Base-by-base conservation (phyloP, 2,888 invertebrate genomes). In the Drosophila ustulata region DNA sequence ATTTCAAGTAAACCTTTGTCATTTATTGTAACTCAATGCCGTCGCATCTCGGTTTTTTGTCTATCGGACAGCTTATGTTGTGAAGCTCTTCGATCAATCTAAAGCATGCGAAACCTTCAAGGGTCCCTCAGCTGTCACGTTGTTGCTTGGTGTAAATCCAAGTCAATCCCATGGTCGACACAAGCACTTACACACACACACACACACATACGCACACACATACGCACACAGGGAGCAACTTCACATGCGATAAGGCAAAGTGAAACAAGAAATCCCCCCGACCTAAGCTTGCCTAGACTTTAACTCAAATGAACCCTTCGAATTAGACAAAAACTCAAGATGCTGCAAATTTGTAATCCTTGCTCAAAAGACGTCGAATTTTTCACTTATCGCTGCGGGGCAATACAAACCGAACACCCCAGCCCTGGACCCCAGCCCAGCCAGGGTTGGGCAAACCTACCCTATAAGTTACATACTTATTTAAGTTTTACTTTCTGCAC, bases 311-410 rank as follows among this genome's bases (percentile, higher is more conserved):
- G 61, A 62, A 70, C 78, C 78, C 71, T 76, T 74, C 76, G 82
- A 79, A 82, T 82, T 85, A 82, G 79, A 78, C 82, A 87, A 84
- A 75, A 75, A 83, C 82, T 87, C 85, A 83, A 83, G 82, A 83
- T 85, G 87, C 84, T 84, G 84, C 80, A 80, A 88, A 87, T 88
- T 88, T 81, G 87, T 85, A 88, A 88, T 88, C 89, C 84, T 88
- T 86, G 75, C 67, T 78, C 71, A 71, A 75, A 78, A 62, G 72
- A 78, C 66, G 74, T 66, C 46, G 82, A 83, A 86, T 87, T 83
- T 87, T 83, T 83, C 88, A 82, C 82, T 87, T 87, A 85, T 85
- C 77, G 85, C 88, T 82, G 66, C 61, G 57, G 75, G 88, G 77
- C 75, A 73, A 65, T 52, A 70, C 58, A 61, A 65, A 58, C 69